Evolutionary conservation across 2,797 vertebrate species (phyloP), one percentile per base, ranked within the genome.

Genomic region (Pyrrhura leucotis): DNA sequence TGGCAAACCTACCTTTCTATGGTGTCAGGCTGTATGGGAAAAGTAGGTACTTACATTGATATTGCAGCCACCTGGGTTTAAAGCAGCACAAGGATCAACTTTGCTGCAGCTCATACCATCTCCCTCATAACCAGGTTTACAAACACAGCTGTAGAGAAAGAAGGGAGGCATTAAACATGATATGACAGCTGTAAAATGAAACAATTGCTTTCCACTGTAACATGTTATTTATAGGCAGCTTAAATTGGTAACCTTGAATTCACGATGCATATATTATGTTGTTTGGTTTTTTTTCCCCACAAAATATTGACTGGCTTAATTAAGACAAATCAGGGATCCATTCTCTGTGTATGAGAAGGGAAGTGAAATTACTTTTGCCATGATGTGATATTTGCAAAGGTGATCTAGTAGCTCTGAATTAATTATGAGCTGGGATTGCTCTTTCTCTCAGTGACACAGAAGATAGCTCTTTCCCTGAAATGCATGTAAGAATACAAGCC

Each of bases 71-170:
- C 98, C 98, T 9, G 97, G 96, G 25, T 67, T 93, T 18, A 97
- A 97, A 37, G 83, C 96, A 28, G 95, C 72, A 73, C 99, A 99
- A 3, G 98, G 98, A 93, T 99, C 98, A 3, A 53, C 88, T 93
- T 98, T 98, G 54, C 96, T 98, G 62, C 99, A 99, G 79, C 96
- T 97, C 63, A 97, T 96, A 25, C 99, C 99, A 16, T 99, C 98
- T 6, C 99, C 99, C 93, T 98, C 97, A 20, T 98, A 99, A 72
- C 99, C 99, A 47, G 97, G 92, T 90, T 98, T 99, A 97, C 99
- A 99, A 39, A 99, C 91, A 94, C 99, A 99, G 90, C 99, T 99
- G 73, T 7, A 74, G 85, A 63, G 73, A 67, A 87, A 67, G 39
- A 19, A 45, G 18, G 31, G n/a, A 87, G 59, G 96, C 5, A 2